These are phyloP conservation scores for Poecilus cupreus DNA, from an alignment of 2,888 invertebrate genomes.

Conservation along the genomic window DNA sequence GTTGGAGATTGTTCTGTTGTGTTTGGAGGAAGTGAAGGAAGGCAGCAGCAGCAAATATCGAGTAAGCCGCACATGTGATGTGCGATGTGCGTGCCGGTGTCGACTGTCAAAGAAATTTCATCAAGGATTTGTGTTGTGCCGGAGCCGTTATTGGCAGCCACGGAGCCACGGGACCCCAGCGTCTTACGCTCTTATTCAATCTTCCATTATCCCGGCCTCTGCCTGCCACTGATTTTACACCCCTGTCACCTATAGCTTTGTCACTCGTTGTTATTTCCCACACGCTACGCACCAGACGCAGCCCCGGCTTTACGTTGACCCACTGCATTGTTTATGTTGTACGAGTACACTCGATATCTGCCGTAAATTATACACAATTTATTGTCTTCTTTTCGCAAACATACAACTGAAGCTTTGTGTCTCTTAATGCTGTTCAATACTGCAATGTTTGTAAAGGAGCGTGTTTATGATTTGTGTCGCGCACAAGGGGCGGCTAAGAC, in stretches of 20 bases:
- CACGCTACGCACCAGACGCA: not conserved
- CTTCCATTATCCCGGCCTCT: constrained; percentile 68
- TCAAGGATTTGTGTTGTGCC: constrained; percentile 62
- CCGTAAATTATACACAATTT: constrained; percentile 25
- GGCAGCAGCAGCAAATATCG: not conserved
- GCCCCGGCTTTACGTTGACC: constrained; percentile 17
- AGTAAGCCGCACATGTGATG: not conserved
- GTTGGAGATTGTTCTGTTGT: too few species aligned
- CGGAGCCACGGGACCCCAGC: not conserved
- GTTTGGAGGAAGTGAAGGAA: too few species aligned
- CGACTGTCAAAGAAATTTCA: constrained; percentile 63
- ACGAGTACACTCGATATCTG: too few species aligned
- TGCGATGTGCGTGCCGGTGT: constrained; percentile 46
- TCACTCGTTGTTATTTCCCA: constrained; percentile 67
- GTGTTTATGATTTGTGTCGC: too few species aligned
- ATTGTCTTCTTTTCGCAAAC: not conserved
- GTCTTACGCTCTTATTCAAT: constrained; percentile 69
- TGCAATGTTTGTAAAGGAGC: too few species aligned
- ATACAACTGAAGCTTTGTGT: not conserved
- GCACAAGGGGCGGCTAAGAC: not conserved
- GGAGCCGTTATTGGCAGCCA: constrained; percentile 39
- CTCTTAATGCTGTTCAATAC: not conserved
- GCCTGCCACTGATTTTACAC: constrained; percentile 67
- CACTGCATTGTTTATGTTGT: constrained; percentile 19
- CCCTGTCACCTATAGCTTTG: constrained; percentile 69